A percentile compares a stretch with the other conserved stretches of the same genome.
Evolutionary conservation across 2,113 vertebrate species (phyloP).

Genomic region (Acrocephalus kingi): DNA sequence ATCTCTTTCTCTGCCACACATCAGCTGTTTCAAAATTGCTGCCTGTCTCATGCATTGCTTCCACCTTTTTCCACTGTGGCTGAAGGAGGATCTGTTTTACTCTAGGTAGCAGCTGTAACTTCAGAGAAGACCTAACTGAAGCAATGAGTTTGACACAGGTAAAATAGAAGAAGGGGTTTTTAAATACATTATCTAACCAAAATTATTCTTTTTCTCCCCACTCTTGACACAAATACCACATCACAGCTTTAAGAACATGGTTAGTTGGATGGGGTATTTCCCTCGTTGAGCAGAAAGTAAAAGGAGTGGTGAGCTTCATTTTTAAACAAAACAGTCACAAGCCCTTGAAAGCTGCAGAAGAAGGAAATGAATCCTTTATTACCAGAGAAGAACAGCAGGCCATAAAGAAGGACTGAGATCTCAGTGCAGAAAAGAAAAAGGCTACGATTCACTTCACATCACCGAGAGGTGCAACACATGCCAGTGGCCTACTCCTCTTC

Average conservation of each 20-base stretch:
- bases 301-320: not conserved
- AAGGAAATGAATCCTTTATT: not conserved
- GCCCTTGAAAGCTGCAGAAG: not conserved
- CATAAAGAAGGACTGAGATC: not conserved
- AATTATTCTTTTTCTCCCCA: not conserved
- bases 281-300: not conserved
- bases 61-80: not conserved
- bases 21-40: not conserved
- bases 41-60: not conserved
- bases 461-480: not conserved
- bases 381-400: not conserved
- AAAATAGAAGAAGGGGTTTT: not conserved
- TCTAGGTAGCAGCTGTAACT: not conserved
- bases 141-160: not conserved
- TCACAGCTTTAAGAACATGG: not conserved
- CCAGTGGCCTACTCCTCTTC: not conserved
- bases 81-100: not conserved
- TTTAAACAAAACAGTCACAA: not conserved
- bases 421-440: not conserved
- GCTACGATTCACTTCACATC: accelerated
- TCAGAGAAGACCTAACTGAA: not conserved
- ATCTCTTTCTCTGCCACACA: not conserved
- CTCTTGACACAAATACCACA: not conserved
- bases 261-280: accelerated
- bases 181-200: not conserved